A percentile compares a stretch with the other conserved stretches of the same genome.
Conservation (phyloP, 2,888 invertebrate species). For the Metellina segmentata region DNA sequence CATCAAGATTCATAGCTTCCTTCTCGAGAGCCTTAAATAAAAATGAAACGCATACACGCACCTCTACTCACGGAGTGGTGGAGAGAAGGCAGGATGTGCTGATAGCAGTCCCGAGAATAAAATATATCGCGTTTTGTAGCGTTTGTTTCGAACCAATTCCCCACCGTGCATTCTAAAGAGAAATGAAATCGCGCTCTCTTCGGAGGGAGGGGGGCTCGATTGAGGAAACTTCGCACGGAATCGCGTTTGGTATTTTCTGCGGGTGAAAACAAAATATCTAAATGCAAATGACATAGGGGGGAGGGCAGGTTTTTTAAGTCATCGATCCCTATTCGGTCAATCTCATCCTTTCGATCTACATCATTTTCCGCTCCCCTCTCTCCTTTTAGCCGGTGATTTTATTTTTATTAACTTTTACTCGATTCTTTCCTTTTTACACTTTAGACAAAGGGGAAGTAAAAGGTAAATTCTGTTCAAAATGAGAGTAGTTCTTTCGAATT, state of each 20-base stretch:
- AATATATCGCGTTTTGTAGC: constrained; percentile 40
- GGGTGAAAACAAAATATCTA: constrained; percentile 59
- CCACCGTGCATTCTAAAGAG: constrained; percentile 26
- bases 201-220: constrained; percentile 2
- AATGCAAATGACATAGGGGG: constrained; percentile 57
- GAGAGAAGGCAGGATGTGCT: neutral
- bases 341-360: constrained; percentile 9
- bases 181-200: constrained; percentile 54
- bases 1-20: constrained; percentile 55
- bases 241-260: constrained; percentile 19
- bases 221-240: constrained; percentile 38
- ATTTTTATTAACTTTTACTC: constrained; percentile 1
- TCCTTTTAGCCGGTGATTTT: neutral
- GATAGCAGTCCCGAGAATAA: neutral
- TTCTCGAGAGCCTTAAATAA: neutral
- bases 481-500: neutral
- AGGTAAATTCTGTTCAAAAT: neutral
- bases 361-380: neutral
- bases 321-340: constrained; percentile 47
- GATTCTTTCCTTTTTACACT: neutral
- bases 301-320: constrained; percentile 55
- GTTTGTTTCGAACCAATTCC: constrained; percentile 54
- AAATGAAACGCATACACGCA: neutral
- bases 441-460: neutral
- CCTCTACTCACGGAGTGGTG: neutral